Evolutionary conservation across 2,888 invertebrate genomes (phyloP).

Genomic region (Dryocosmus kuriphilus): DNA sequence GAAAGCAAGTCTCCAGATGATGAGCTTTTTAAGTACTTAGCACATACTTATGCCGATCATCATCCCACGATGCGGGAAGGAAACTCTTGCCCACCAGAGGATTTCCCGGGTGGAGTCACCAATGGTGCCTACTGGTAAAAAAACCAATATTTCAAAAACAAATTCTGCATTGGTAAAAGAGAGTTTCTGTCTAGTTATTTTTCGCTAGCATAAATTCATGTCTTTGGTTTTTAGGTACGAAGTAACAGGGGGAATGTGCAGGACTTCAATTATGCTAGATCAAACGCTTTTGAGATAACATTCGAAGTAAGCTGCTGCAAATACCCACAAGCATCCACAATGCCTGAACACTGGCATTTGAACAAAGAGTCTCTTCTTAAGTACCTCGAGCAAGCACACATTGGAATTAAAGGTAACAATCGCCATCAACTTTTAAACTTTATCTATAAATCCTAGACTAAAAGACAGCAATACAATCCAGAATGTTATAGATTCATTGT

Average conservation of each 20-base stretch:
- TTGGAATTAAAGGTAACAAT: conserved; percentile 82
- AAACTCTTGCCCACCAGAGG: conserved; percentile 85
- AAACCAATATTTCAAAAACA: neutral
- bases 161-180: neutral
- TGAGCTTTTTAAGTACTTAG: conserved; percentile 87
- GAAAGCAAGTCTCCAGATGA: conserved; percentile 91
- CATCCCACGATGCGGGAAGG: conserved; percentile 89
- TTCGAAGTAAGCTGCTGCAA: conserved; percentile 98
- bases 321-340: conserved; percentile 86
- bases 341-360: conserved; percentile 89
- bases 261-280: conserved; percentile 97
- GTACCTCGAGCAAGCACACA: conserved; percentile 90
- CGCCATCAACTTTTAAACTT: neutral
- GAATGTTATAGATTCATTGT: neutral
- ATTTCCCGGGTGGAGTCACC: conserved; percentile 89
- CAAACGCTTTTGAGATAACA: conserved; percentile 98
- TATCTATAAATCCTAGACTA: neutral
- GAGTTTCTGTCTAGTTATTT: too few relatives aligned
- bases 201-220: neutral
- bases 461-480: neutral
- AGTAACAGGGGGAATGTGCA: conserved; percentile 96
- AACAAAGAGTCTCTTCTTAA: conserved; percentile 92
- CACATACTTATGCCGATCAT: conserved; percentile 86
- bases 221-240: conserved; percentile 71
- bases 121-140: conserved; percentile 95